A percentile compares a stretch with the other conserved stretches of the same genome.
phyloP scores from a whole-genome alignment of 2,797 vertebrate genomes.

The Pseudomugil tenellus region DNA sequence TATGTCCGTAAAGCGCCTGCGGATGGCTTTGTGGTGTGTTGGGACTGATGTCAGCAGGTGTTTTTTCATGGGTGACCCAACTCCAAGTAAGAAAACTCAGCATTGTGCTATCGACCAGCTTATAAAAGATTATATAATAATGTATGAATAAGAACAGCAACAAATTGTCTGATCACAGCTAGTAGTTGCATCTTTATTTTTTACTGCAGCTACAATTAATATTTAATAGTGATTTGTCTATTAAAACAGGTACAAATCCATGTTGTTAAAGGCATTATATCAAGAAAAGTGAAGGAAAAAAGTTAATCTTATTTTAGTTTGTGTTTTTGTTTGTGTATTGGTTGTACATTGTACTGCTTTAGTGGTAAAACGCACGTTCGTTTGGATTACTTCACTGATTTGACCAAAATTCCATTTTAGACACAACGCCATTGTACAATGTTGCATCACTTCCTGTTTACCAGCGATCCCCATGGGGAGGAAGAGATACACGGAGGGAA shows the following conservation, averaged over 20 bases:
- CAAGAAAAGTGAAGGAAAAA: too few species aligned
- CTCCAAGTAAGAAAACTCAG: too few species aligned
- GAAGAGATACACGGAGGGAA: slow-evolving; percentile 46
- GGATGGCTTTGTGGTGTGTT: too few species aligned
- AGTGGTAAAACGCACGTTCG: not conserved
- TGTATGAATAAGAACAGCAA: too few species aligned
- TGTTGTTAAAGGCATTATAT: slow-evolving; percentile 6
- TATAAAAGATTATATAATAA: too few species aligned
- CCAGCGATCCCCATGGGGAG: slow-evolving; percentile 52
- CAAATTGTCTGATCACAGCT: too few species aligned
- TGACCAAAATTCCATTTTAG: slow-evolving; percentile 76
- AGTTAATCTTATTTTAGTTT: not conserved
- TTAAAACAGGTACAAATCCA: not conserved
- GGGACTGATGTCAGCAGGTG: too few species aligned
- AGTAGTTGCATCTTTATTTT: too few species aligned
- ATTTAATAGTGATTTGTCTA: too few species aligned
- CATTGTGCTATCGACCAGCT: too few species aligned
- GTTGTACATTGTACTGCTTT: not conserved
- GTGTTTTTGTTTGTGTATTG: not conserved
- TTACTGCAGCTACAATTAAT: not conserved
- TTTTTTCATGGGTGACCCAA: too few species aligned
- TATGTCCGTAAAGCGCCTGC: too few species aligned
- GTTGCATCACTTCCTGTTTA: slow-evolving; percentile 71
- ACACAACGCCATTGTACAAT: slow-evolving; percentile 68
- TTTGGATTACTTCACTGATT: slow-evolving; percentile 41